Evolutionary conservation across 64 coral and sea anemone species (phyloP).

Genomic region (Montipora foliosa): DNA sequence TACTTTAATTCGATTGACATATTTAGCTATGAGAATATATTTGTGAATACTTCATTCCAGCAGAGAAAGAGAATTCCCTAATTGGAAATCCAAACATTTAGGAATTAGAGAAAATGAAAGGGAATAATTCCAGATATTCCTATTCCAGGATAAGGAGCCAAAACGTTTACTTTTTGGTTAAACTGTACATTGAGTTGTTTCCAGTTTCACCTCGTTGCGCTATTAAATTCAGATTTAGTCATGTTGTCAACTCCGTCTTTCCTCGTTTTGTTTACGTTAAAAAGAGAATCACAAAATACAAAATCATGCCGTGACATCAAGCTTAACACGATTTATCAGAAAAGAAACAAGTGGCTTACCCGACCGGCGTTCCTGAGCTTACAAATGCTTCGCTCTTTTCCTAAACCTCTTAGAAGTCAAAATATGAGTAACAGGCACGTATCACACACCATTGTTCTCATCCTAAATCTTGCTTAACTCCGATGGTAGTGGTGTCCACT

Average conservation of each 20-base stretch:
- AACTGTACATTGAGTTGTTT: too few species aligned
- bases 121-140: too few species aligned
- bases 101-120: not conserved
- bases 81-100: not conserved
- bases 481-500: not conserved
- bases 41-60: not conserved
- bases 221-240: not conserved
- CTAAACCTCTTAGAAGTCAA: not conserved
- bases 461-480: not conserved
- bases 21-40: not conserved
- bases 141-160: too few species aligned
- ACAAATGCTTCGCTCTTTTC: not conserved
- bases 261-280: not conserved
- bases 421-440: not conserved
- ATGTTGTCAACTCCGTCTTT: not conserved
- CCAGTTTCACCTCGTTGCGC: not conserved
- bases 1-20: not conserved
- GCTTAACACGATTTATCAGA: too few species aligned
- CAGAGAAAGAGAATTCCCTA: not conserved
- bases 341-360: not conserved
- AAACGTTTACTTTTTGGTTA: too few species aligned
- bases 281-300: too few species aligned
- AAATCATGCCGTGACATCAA: not conserved
- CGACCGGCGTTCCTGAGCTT: not conserved
- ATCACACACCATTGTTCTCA: not conserved